These are phyloP conservation scores for Scopus umbretta DNA, from an alignment of 2,113 vertebrate genomes.

Conservation along the genomic window DNA sequence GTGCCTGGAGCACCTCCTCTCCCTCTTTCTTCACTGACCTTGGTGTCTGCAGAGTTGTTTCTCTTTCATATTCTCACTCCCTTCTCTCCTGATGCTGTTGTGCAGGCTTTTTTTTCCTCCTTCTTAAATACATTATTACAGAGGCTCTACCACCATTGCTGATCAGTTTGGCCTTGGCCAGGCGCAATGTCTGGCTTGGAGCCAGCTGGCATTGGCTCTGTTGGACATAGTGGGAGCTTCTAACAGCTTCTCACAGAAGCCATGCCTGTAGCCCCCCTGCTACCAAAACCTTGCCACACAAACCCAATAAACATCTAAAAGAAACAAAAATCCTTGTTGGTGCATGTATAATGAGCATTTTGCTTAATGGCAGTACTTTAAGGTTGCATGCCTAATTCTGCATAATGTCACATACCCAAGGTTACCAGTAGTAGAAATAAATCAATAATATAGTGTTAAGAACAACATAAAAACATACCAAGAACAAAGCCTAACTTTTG, in stretches of 20 bases:
- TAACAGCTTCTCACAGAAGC: no score
- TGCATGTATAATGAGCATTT: background rate
- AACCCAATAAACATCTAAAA: background rate
- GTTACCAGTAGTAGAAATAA: background rate
- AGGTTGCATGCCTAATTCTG: background rate
- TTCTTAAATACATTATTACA: background rate
- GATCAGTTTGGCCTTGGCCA: background rate
- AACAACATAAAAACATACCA: background rate
- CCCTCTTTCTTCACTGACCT: background rate
- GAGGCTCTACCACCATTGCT: background rate
- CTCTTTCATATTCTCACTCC: background rate
- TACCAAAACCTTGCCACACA: no score
- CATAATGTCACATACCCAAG: no score
- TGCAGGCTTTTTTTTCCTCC: background rate
- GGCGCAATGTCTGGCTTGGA: background rate
- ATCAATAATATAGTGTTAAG: background rate
- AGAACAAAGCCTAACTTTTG: background rate
- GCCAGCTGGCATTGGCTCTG: background rate
- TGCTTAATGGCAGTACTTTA: background rate
- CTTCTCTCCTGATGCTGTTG: background rate
- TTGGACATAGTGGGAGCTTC: background rate
- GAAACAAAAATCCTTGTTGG: background rate
- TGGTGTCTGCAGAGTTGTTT: background rate
- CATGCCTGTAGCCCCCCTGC: no score
- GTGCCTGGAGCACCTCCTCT: background rate